Evolutionary conservation across 2,797 vertebrate species (phyloP), one percentile per base, ranked within the genome.

Genomic region (Syndactyla subalaris): DNA sequence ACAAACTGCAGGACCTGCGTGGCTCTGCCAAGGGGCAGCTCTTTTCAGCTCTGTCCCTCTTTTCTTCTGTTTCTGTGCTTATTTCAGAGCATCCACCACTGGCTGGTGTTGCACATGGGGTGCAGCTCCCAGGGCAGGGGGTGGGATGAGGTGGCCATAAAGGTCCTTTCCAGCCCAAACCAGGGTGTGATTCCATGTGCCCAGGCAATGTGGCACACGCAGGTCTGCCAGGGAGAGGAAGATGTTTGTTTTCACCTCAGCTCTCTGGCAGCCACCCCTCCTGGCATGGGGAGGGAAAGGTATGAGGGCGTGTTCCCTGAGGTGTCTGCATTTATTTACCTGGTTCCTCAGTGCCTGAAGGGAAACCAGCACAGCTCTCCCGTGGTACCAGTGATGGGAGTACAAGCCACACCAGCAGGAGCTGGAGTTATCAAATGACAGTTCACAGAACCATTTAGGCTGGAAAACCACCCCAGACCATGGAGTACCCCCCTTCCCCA

Each of bases 271-370:
- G 34, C 41, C 63, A 61, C 26, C 41, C 16, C 29, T 8, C 8
- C 19, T 10, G 23, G 65, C 3, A 3, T 6, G 22, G 18, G 45
- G 45, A 58, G 24, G 73, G 51, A 24, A 34, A 32, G 36, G 30
- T 7, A 13, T 20, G 43, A 52, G 45, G 19, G n/a, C 1, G 10
- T 4, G 13, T 20, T 48, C 43, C 14, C 23, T 5, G 19, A n/a
- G 21, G 10, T 0, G 0, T 5, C 59, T 22, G 57, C 10, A 4
- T 5, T 52, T 10, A 4, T 34, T 48, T 3, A 1, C 55, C 14
- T 27, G 17, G 23, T 14, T 36, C 39, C 39, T 20, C 45, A 3
- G 24, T 5, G 23, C 24, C 24, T 41, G 67, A 14, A 34, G 11
- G 27, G 43, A 79, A 80, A 29, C 1, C n/a, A 51, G 8, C 39